Evolutionary conservation across 2,113 vertebrate genomes (phyloP).

Genomic region (Propithecus coquereli): DNA sequence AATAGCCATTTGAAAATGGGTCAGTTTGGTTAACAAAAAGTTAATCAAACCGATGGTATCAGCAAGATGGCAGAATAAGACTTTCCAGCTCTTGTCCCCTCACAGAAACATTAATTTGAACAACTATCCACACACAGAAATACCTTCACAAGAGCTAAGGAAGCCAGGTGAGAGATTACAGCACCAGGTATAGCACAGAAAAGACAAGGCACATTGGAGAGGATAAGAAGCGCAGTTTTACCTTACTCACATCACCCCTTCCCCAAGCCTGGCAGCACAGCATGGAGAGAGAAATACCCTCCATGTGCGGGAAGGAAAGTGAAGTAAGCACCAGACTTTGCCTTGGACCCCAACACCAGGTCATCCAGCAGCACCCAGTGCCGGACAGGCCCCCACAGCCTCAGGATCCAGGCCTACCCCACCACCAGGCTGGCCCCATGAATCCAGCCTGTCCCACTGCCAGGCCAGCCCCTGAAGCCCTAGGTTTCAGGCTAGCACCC

Average conservation of each 20-base stretch:
- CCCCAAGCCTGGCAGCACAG: neutral
- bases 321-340: neutral
- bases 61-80: neutral
- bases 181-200: neutral
- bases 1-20: neutral
- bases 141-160: neutral
- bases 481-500: neutral
- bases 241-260: neutral
- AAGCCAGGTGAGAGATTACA: neutral
- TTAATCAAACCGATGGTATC: neutral
- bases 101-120: neutral
- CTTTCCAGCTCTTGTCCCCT: neutral
- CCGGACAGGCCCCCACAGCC: neutral
- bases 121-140: neutral
- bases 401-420: neutral
- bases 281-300: neutral
- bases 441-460: neutral
- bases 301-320: neutral
- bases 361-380: no score
- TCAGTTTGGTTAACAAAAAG: neutral
- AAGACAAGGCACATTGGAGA: neutral
- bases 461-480: neutral
- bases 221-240: neutral
- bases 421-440: neutral
- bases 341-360: neutral